Evolutionary conservation across 1,140 invertebrate genomes (phyloP).

Genomic region (Drosophila biarmipes): DNA sequence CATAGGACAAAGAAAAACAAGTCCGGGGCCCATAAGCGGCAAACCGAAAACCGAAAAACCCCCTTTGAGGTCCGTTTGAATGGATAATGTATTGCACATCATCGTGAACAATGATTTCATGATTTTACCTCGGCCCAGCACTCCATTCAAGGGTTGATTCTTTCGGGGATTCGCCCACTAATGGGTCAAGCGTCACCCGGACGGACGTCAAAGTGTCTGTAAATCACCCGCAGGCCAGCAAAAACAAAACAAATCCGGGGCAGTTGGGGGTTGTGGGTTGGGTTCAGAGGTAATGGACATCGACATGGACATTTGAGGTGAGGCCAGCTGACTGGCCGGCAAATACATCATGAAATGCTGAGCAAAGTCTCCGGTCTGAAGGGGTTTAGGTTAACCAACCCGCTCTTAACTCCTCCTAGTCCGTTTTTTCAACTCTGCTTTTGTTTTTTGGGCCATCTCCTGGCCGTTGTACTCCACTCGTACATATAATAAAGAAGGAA

Average conservation of each 20-base stretch:
- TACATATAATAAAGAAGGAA: constrained; percentile 75
- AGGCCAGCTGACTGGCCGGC: constrained; percentile 42
- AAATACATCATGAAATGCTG: constrained; percentile 72
- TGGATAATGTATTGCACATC: constrained; percentile 79
- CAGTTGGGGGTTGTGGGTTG: neutral
- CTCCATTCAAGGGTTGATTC: constrained; percentile 58
- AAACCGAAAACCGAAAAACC: constrained; percentile 28
- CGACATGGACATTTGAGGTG: constrained; percentile 62
- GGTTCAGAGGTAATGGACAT: constrained; percentile 57
- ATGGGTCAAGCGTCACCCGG: constrained; percentile 80
- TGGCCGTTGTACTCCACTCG: constrained; percentile 4
- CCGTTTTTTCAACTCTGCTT: constrained; percentile 20
- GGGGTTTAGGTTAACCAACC: constrained; percentile 7
- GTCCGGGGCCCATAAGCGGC: constrained; percentile 12
- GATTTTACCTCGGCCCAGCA: constrained; percentile 55
- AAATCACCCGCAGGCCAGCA: constrained; percentile 68
- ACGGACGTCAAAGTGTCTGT: constrained; percentile 80
- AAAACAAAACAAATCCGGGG: constrained; percentile 42
- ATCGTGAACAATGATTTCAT: constrained; percentile 81
- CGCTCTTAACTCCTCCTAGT: constrained; percentile 9
- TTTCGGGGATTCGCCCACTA: constrained; percentile 70
- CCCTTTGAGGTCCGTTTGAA: constrained; percentile 68
- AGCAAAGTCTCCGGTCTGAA: constrained; percentile 21
- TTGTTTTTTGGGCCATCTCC: constrained; percentile 30
- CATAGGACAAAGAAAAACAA: constrained; percentile 33